These are phyloP conservation scores for Zaprionus camerounensis DNA, from an alignment of 1,140 invertebrate species.

Conservation along the genomic window DNA sequence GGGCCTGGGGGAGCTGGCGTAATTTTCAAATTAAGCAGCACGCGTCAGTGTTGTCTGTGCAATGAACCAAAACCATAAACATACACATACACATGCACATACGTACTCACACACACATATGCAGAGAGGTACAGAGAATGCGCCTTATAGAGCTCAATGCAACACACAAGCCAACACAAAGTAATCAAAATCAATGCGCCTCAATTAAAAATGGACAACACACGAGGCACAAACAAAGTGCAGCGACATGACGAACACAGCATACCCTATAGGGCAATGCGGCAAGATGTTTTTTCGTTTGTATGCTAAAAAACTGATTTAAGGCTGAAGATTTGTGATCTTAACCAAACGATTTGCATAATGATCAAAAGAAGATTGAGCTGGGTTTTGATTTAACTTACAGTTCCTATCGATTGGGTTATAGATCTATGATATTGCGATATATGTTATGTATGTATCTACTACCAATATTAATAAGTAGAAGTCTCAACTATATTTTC, in stretches of 20 bases:
- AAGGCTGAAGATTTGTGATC: background rate
- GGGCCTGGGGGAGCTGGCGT: constrained; percentile 34
- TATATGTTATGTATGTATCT: too few relatives aligned
- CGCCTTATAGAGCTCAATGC: constrained; percentile 39
- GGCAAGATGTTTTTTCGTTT: too few relatives aligned
- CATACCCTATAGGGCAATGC: constrained; percentile 11
- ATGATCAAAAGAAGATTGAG: too few relatives aligned
- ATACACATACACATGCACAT: constrained; percentile 19
- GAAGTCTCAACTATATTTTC: too few relatives aligned
- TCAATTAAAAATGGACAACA: constrained; percentile 65
- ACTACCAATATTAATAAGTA: background rate
- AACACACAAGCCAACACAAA: constrained; percentile 37
- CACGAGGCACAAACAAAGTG: constrained; percentile 18
- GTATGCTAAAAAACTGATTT: background rate
- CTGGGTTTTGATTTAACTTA: background rate
- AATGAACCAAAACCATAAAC: constrained; percentile 60
- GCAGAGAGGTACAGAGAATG: constrained; percentile 44
- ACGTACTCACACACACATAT: constrained; percentile 1
- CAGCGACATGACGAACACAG: background rate
- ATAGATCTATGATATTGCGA: background rate
- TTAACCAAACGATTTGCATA: background rate
- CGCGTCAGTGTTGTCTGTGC: constrained; percentile 58
- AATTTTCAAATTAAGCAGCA: constrained; percentile 62
- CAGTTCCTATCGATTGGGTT: background rate
- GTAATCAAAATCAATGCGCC: constrained; percentile 76